Evolutionary conservation across 1,140 invertebrate species (phyloP).

Genomic region (Trigoniulus corallinus): DNA sequence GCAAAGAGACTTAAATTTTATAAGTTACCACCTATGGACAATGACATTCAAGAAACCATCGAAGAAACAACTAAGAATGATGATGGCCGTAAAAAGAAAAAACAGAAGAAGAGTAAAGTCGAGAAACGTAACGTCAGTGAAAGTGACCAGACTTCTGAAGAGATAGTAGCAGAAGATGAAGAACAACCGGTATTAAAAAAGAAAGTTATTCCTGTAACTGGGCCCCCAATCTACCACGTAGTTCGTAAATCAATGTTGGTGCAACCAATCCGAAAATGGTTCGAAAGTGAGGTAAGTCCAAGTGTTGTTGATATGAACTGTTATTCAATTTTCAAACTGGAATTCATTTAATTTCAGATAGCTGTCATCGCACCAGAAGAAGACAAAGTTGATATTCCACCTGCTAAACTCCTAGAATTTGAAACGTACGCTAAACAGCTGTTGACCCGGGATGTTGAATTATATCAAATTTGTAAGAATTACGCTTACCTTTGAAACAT

Average conservation of each 20-base stretch:
- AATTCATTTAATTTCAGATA: no score
- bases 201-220: not conserved
- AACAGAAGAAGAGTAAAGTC: not conserved
- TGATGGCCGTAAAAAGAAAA: not conserved
- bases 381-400: no score
- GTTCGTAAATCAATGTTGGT: not conserved
- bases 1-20: no score
- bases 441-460: not conserved
- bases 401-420: not conserved
- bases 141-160: not conserved
- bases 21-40: no score
- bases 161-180: not conserved
- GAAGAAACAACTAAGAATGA: not conserved
- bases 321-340: not conserved
- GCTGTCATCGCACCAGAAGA: no score
- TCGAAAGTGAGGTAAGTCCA: not conserved
- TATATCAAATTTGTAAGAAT: not conserved
- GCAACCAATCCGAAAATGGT: not conserved
- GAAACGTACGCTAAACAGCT: not conserved
- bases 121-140: not conserved
- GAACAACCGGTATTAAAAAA: not conserved
- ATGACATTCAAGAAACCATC: not conserved
- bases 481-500: not conserved
- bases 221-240: not conserved
- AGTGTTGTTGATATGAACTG: not conserved